Base-by-base conservation (phyloP, 2,113 vertebrate species). In the Otocyon megalotis region DNA sequence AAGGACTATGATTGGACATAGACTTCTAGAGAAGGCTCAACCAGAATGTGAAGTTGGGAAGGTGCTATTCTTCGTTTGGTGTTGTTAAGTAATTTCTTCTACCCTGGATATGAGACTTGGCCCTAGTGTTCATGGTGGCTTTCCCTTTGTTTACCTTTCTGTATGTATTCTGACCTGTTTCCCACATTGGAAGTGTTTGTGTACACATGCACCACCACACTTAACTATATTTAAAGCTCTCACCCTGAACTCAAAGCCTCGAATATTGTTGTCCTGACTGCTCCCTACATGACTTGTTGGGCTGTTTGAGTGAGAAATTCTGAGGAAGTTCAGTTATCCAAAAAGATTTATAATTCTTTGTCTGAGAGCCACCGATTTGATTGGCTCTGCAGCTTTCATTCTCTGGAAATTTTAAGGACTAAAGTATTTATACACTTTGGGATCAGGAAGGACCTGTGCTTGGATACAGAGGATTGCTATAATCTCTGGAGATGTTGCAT, bases 321-420 rank as follows among this genome's bases (percentile, higher is more conserved):
- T 92, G 53, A 84, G 15, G 32, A 81, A 84, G 32, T 43, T 88
- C 28, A 56, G 26, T 37, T 26, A 58, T 8, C 28, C 53, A 67
- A 77, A 67, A 94, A 48, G 53, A 19, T 67, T 88, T 54, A 43
- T 72, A 62, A 32, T 90, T 91, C 54, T 76, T 92, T 90, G 26
- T 85, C 90, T 88, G 22, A 63, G n/a, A 96, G 84, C 63, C 54
- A 58, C 32, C 71, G 67, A 15, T 90, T 95, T 97, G 53, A 84
- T 54, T 65, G 50, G 43, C 43, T 43, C 43, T 43, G 43, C 43
- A 43, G 43, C 43, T 43, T 43, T 43, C 43, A 43, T 43, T 43
- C 43, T 43, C 43, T 43, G 43, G 0, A 43, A 43, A 43, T 43
- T 43, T 43, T 43, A 43, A 43, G 43, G 43, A 43, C 43, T 43